A percentile compares a stretch with the other conserved stretches of the same genome.
These are phyloP conservation scores for Hybognathus amarus DNA, from an alignment of 2,797 vertebrate species.

Conservation along the genomic window DNA sequence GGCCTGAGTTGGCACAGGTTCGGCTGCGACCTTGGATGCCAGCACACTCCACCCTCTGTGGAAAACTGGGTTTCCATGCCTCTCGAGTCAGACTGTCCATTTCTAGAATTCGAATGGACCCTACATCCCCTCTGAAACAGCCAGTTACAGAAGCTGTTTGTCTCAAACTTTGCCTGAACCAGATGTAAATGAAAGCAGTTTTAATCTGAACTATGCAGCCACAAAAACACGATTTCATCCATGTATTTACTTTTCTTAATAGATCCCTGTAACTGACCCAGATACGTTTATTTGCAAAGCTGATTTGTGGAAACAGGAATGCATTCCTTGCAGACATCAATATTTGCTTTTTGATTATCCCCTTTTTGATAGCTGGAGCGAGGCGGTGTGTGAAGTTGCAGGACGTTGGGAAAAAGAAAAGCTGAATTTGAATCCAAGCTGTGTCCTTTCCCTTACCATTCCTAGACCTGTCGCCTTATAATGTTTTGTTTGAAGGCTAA, in stretches of 20 bases:
- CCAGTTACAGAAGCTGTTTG: slow-evolving; percentile 16
- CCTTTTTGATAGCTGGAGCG: slow-evolving; percentile 26
- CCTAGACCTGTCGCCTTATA: not conserved
- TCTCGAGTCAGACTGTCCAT: not conserved
- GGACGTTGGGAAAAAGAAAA: slow-evolving; percentile 17
- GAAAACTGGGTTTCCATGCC: slow-evolving; percentile 32
- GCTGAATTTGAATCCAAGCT: not conserved
- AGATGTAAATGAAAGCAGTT: slow-evolving; percentile 22
- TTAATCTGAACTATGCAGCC: slow-evolving; percentile 37
- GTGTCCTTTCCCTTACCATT: not conserved
- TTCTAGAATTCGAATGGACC: slow-evolving; percentile 17
- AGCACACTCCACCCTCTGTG: slow-evolving; percentile 1
- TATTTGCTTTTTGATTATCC: slow-evolving; percentile 61
- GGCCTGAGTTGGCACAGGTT: slow-evolving; percentile 16
- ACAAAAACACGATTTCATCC: slow-evolving; percentile 42
- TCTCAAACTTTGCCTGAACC: slow-evolving; percentile 38
- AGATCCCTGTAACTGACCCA: slow-evolving; percentile 42
- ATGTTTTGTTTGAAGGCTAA: not conserved
- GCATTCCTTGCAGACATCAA: slow-evolving; percentile 55
- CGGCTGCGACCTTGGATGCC: slow-evolving; percentile 2
- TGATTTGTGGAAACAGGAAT: slow-evolving; percentile 55
- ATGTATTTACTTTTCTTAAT: slow-evolving; percentile 47
- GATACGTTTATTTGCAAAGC: slow-evolving; percentile 52
- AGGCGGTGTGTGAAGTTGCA: slow-evolving; percentile 7
- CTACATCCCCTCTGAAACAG: slow-evolving; percentile 7